Base-by-base conservation (phyloP, 1,140 invertebrate genomes). In the Drosophila fuyamai region DNA sequence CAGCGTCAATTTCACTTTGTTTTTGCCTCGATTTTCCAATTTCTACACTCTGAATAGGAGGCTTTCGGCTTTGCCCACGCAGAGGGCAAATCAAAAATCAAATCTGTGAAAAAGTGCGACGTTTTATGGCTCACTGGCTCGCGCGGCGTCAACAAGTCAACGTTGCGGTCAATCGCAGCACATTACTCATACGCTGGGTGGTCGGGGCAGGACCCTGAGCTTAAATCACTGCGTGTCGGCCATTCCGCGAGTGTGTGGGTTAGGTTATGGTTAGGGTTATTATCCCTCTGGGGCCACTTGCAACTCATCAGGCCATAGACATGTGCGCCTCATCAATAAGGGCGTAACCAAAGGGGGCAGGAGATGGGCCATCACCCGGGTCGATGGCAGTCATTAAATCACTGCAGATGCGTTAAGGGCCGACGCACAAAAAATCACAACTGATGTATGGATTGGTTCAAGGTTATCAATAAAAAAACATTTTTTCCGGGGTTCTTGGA, bases 281-380 rank as follows among this genome's bases (percentile, higher is more conserved):
- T 88, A 84, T 84, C 76, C 83, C 80, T 80, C 61, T 83, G 83
- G 80, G 84, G 41, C 62, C 83, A 80, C 63, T 83, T 88, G 80
- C 55, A 40, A 67, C 74, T 82, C 79, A 84, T 80, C 81, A 80
- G 62, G 44, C 66, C 59, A 73, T 75, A 78, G 68, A 79, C 70
- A 70, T 53, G 60, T 70, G 56, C 41, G 63, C 35, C 47, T 59
- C 78, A 86, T 86, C 74, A 78, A 84, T 70, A 81, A 75, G 67
- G 81, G 68, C 68, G 78, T 51, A 61, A 56, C 74, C 40, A 41
- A 27, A 18, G 55, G 40, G 36, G 44, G 53, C 32, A 44, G 51
- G 35, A 23, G 50, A 44, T 55, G 43, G 55, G 40, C 65, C 61
- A 76, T 67, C 54, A 57, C 41, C 41, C 35, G 54, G 55, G 48